Percentiles rank a stretch among this genome's conserved stretches.
Evolutionary conservation across 64 coral and sea anemone species (phyloP).

Genomic region (Pachyseris speciosa): DNA sequence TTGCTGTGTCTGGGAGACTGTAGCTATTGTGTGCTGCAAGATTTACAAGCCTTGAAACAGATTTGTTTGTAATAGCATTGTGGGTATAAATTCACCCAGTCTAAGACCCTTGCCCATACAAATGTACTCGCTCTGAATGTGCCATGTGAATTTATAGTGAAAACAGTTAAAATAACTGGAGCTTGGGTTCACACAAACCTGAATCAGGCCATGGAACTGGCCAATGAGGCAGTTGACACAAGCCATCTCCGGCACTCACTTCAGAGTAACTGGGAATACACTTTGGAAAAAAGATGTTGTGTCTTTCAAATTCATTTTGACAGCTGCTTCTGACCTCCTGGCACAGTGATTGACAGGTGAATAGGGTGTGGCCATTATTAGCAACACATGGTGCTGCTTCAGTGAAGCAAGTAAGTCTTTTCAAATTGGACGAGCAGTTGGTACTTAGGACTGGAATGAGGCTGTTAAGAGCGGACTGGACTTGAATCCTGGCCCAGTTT

Average conservation of each 20-base stretch:
- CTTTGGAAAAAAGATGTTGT: background rate
- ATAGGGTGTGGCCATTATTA: background rate
- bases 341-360: background rate
- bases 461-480: background rate
- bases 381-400: background rate
- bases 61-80: no score
- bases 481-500: background rate
- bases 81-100: no score
- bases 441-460: background rate
- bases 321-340: conserved; percentile 7
- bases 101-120: no score
- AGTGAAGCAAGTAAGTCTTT: background rate
- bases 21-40: no score
- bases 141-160: no score
- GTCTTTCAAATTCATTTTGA: background rate
- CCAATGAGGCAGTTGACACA: background rate
- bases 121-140: no score
- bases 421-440: conserved; percentile 5
- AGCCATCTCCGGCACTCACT: conserved; percentile 7
- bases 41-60: no score
- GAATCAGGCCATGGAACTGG: background rate
- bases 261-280: conserved; percentile 6
- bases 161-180: no score
- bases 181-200: background rate
- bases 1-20: no score